Evolutionary conservation across 2,888 invertebrate genomes (phyloP), one percentile per base, ranked within the genome.

Genomic region (Barypeithes pellucidus): DNA sequence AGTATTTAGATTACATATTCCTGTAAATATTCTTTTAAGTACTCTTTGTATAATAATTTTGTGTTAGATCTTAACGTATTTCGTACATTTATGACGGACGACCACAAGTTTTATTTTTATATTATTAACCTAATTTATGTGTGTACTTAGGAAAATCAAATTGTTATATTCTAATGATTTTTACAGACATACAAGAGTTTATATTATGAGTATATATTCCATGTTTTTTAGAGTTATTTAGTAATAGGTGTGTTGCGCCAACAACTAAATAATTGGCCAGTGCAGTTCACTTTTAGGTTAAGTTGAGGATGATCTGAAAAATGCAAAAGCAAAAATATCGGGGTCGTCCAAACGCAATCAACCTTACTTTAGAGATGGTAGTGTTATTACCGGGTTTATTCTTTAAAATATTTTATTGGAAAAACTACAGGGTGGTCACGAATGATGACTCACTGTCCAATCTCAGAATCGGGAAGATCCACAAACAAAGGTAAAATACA

Each of bases 171-270:
- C 82, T 84, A 83, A 84, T 76, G 57, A 76, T 84, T 84, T 85
- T 84, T 84, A 82, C 82, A 81, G 77, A 83, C 82, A 79, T 84
- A 82, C 82, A 83, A 85, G 84, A 85, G 85, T 85, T 85, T 85
- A 84, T 84, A 84, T 83, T 82, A 80, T 82, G 82, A 83, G 63
- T 73, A 73, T 85, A 84, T 85, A 84, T 84, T 84, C 84, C 84
- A 84, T 83, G 84, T 84, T 84, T 85, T 84, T 83, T 84, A 84
- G 83, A 84, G 82, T 82, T 83, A 83, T 84, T 82, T 61, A 29
- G 50, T 69, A 60, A 69, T 67, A 9, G n/a, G 50, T 45, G 47
- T 54, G 54, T 71, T 50, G n/a, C 65, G 24, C 3, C n/a, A n/a
- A 29, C 52, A 52, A 29, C 14, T n/a, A 8, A 7, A 14, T 16